Evolutionary conservation across 2,797 vertebrate species (phyloP), one percentile per base, ranked within the genome.

Genomic region (Alcedo quadribrachys): DNA sequence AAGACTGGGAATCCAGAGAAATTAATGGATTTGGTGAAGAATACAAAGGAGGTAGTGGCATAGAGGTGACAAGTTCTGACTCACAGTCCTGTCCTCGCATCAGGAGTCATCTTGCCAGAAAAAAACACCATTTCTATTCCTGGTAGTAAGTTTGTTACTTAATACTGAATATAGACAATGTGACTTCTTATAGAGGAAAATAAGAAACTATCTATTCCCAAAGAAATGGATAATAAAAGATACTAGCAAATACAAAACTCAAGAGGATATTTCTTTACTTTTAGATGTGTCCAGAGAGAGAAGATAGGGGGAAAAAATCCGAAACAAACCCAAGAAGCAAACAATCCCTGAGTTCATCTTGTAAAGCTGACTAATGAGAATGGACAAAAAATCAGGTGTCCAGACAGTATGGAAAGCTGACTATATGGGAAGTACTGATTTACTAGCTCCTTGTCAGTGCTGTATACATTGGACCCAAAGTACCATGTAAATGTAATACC

Each of bases 1-100:
- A 9, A 57, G 85, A 65, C 42, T 46, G 48, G 54, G 50, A 67
- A 43, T 81, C 63, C 57, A 68, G 62, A 35, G 50, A 89, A 32
- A 50, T 45, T 32, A 88, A 68, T 77, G 37, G 46, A 58, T 77
- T 66, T 92, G 58, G 30, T 81, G 43, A 87, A 22, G 53, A 84
- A 95, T 78, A 66, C 17, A 40, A 21, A 15, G 25, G 12, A 89
- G 35, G n/a, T 50, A 74, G 68, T 70, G 63, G 55, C 50, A 86
- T 45, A 84, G 60, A 50, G 18, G 66, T 60, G 82, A 60, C 68
- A 79, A 84, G 7, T 18, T 74, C 61, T 89, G 76, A 63, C 43
- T 90, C 33, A 19, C 42, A 53, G n/a, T 32, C 33, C 66, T 71
- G 33, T 73, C 61, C 37, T 91, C 24, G 8, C 50, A 74, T 35